phyloP scores from a whole-genome alignment of 2,888 invertebrate species.

The Caenorhabditis sp. region DNA sequence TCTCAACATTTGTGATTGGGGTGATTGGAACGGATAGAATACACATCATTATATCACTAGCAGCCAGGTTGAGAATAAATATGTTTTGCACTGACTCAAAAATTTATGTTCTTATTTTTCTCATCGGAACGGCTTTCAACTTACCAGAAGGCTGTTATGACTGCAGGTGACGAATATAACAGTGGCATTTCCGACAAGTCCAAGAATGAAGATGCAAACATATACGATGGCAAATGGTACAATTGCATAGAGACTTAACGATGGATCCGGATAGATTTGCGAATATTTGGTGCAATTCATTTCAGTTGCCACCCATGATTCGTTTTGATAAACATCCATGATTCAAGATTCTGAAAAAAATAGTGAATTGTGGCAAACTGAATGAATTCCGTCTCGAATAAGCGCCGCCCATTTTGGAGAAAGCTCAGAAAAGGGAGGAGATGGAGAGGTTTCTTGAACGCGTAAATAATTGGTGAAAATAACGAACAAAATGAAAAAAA shows the following conservation, averaged over 20 bases:
- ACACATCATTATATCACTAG: slow-evolving; percentile 91
- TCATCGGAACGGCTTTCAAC: slow-evolving; percentile 10
- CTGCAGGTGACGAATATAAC: slow-evolving; percentile 61
- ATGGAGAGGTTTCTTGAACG: no score
- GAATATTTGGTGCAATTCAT: slow-evolving; percentile 36
- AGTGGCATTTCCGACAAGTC: slow-evolving; percentile 65
- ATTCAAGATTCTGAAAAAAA: not conserved
- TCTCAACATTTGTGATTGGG: slow-evolving; percentile 89
- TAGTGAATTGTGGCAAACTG: slow-evolving; percentile 6
- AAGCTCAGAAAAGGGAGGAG: no score
- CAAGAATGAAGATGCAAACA: slow-evolving; percentile 63
- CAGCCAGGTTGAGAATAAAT: slow-evolving; percentile 92
- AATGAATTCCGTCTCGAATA: no score
- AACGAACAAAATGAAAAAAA: no score
- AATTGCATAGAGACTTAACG: slow-evolving; percentile 49
- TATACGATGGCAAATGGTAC: slow-evolving; percentile 58
- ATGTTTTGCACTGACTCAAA: slow-evolving; percentile 77
- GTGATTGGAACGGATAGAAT: slow-evolving; percentile 94
- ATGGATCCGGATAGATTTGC: slow-evolving; percentile 54
- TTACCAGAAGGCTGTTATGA: slow-evolving; percentile 56
- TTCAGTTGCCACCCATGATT: not conserved
- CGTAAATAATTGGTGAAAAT: no score
- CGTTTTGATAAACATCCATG: not conserved
- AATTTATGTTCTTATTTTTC: not conserved
- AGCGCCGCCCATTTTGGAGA: no score